Evolutionary conservation across 2,888 invertebrate species (phyloP), one percentile per base, ranked within the genome.

Genomic region (Nemotelus nigrinus): DNA sequence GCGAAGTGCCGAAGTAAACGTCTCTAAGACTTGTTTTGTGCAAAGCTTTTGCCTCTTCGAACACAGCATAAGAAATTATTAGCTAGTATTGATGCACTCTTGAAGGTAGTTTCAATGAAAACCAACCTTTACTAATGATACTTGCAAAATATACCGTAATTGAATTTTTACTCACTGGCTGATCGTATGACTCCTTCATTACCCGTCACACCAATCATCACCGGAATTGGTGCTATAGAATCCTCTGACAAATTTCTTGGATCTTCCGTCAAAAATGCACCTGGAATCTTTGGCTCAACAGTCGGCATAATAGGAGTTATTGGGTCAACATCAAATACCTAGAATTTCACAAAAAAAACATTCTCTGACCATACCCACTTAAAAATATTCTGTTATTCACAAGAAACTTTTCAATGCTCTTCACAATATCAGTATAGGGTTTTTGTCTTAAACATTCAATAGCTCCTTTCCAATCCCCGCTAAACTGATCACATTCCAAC

Each of bases 191-290:
- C 25, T n/a, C 48, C 67, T 50, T 68, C 67, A 25, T 68, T 50
- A 7, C 50, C 3, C 5, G 47, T 68, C 2, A 39, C n/a, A 5
- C 67, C 67, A n/a, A 68, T 68, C 2, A 68, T 48, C 7, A 68
- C 25, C 4, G 67, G 67, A 68, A 68, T 68, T 2, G 47, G 3
- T 25, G 48, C 4, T 6, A n/a, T 39, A 50, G 3, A 25, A 4
- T 39, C 7, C 3, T 60, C 41, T 7, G 48, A 6, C 5, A 68
- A 3, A 5, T 50, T 10, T 4, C 50, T 47, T 8, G 76, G 76
- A 64, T 64, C 43, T 53, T 76, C 63, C 10, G 55, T 2, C n/a
- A 76, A 7, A 65, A 76, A 76, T 10, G 76, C 64, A 7, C 45
- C 57, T 25, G 63, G 4, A 8, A 5, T 53, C 6, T 55, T 43